phyloP scores from a whole-genome alignment of 64 coral and sea anemone species.

The Montipora efflorescens region DNA sequence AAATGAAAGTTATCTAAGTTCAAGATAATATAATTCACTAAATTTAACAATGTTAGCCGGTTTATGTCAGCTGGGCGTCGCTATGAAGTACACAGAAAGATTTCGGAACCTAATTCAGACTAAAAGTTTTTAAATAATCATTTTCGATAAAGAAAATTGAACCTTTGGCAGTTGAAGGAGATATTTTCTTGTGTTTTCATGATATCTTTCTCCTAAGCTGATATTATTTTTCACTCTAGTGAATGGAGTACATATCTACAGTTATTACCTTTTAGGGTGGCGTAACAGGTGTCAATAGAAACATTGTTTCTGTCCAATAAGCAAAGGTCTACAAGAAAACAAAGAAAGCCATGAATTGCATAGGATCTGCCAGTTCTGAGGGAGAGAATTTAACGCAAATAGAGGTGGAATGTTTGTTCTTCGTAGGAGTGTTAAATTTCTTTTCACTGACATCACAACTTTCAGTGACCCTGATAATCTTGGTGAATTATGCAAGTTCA shows the following conservation, averaged over 20 bases:
- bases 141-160: neutral
- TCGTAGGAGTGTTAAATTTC: slow-evolving; percentile 15
- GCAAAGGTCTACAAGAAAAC: neutral
- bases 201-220: neutral
- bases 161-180: neutral
- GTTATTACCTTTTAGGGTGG: slow-evolving; percentile 32
- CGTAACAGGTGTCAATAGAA: slow-evolving; percentile 13
- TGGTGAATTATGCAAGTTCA: slow-evolving; percentile 43
- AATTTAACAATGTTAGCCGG: slow-evolving; percentile 43
- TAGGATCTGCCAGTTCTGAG: neutral
- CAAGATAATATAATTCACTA: slow-evolving; percentile 44
- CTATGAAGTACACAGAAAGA: neutral
- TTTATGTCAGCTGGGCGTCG: slow-evolving; percentile 21
- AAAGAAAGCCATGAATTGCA: neutral
- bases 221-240: neutral
- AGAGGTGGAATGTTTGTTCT: neutral
- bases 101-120: neutral
- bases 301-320: slow-evolving; percentile 26
- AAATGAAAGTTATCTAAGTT: slow-evolving; percentile 56
- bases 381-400: neutral
- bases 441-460: slow-evolving; percentile 40
- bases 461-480: slow-evolving; percentile 20
- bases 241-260: neutral
- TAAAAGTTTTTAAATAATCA: neutral
- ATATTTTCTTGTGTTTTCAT: neutral